Percentiles rank a stretch among this genome's conserved stretches.
Evolutionary conservation across 1,140 invertebrate genomes (phyloP).

Genomic region (Lucilia cuprina): DNA sequence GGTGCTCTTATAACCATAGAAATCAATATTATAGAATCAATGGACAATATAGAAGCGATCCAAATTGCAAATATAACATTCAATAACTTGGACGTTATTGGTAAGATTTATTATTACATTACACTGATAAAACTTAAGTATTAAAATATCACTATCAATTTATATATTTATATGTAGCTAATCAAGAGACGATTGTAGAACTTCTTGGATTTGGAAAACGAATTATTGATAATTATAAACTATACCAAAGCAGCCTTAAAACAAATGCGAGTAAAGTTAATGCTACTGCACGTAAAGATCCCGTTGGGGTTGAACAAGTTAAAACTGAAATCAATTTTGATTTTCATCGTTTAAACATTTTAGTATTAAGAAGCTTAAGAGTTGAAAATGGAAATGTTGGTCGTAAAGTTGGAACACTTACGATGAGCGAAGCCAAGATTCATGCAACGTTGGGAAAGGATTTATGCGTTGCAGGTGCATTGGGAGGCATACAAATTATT

Average conservation of each 20-base stretch:
- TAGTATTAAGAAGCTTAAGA: conserved; percentile 81
- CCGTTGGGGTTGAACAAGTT: conserved; percentile 38
- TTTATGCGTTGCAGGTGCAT: conserved; percentile 74
- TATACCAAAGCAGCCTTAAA: background rate
- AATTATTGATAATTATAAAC: conserved; percentile 68
- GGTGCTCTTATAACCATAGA: conserved; percentile 89
- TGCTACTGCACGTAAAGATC: background rate
- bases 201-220: conserved; percentile 85
- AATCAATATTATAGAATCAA: conserved; percentile 74
- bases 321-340: conserved; percentile 85
- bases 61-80: conserved; percentile 88
- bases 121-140: too few relatives aligned
- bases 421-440: conserved; percentile 87
- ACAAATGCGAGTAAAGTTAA: background rate
- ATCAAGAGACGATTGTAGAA: conserved; percentile 94
- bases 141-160: too few relatives aligned
- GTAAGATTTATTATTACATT: conserved; percentile 64
- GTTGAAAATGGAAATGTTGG: conserved; percentile 76
- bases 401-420: conserved; percentile 91
- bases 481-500: conserved; percentile 90
- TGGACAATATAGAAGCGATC: conserved; percentile 67
- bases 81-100: conserved; percentile 93
- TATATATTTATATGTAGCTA: conserved; percentile 67
- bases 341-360: conserved; percentile 88
- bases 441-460: conserved; percentile 80